Evolutionary conservation across 2,888 invertebrate species (phyloP), one percentile per base, ranked within the genome.

Genomic region (Lysandra bellargus): DNA sequence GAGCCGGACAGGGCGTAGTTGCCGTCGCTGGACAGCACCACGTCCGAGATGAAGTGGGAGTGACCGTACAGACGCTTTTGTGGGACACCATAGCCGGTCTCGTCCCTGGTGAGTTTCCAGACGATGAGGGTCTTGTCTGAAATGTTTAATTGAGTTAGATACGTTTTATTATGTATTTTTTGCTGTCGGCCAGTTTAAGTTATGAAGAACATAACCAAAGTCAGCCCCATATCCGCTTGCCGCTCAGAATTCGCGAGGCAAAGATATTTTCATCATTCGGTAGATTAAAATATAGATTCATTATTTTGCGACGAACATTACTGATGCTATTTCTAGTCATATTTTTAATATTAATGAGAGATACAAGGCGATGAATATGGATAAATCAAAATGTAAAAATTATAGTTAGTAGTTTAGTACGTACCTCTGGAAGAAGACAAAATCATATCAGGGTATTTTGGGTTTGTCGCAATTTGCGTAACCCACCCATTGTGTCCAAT

Each of bases 401-500:
- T 6, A 69, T 5, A 9, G 33, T 33, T 6, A 69, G 30, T 33
- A 69, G 23, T 14, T 33, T 6, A 69, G 30, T 33, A 69, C 69
- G 96, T 96, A 99, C 99, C 99, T 96, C 99, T 96, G 84, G 99
- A 99, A 83, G 99, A 98, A 78, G 99, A 99, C 92, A 99, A 96
- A 92, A 99, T 98, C 96, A 98, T 98, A 89, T 99, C 99, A 82
- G 99, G 99, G 95, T 98, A 99, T 95, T 99, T 98, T 40, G 99
- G 99, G 90, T 99, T 99, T 80, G 99, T 99, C 78, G 99, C 99
- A 88, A 99, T 99, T 96, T 99, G 99, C 80, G 99, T 99, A 86
- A 99, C 99, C 99, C 99, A 99, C 86, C 98, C 99, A 96, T 98
- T 99, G 95, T 99, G 99, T 79, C 99, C 99, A 88, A 97, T 96